phyloP scores from a whole-genome alignment of 1,140 invertebrate species.

The Platorchestia sp. region DNA sequence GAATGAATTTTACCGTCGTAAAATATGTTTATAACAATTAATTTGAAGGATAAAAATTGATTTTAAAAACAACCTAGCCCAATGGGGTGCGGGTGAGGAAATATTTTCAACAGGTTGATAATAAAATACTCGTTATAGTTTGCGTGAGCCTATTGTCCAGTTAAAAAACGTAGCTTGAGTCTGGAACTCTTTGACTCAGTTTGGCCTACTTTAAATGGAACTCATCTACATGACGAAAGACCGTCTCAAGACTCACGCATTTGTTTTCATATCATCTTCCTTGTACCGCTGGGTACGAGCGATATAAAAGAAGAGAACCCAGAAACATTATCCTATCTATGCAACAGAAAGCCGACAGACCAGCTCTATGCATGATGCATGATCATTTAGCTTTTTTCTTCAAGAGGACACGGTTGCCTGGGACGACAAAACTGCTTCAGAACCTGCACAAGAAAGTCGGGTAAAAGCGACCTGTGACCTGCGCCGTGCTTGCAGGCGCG shows the following conservation, averaged over 20 bases:
- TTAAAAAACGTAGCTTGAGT: background rate
- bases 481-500: background rate
- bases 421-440: background rate
- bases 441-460: background rate
- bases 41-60: no score
- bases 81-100: no score
- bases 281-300: background rate
- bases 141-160: background rate
- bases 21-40: no score
- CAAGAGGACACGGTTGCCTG: background rate
- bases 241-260: background rate
- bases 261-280: background rate
- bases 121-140: no score
- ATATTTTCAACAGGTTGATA: no score
- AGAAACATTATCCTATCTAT: background rate
- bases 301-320: background rate
- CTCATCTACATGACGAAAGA: background rate
- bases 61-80: no score
- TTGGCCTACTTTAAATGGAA: background rate
- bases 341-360: background rate
- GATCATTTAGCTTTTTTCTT: background rate
- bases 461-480: background rate
- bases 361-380: background rate
- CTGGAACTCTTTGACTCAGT: background rate
- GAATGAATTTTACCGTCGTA: no score